Base-by-base conservation (phyloP, 2,797 vertebrate genomes). In the Catamblyrhynchus diadema region DNA sequence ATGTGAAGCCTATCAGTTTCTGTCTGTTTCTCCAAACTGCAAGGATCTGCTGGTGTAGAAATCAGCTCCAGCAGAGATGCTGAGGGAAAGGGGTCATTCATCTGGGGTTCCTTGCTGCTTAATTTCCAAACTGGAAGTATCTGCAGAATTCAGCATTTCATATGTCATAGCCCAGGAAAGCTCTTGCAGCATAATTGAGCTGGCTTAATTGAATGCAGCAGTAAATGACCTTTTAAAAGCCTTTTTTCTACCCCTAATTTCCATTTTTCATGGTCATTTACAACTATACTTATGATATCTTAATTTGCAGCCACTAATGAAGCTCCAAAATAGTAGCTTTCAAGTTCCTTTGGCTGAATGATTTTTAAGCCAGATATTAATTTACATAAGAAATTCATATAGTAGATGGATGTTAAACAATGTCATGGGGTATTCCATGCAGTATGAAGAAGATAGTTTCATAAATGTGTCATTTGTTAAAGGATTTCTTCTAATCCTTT, bases 191-290 rank as follows among this genome's bases (percentile, higher is more conserved):
- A 22, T 86, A 88, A 91, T 27, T 86, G 50, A 92, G 73, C 69
- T 65, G 25, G 23, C 54, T 61, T 95, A 92, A 93, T 85, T 77
- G 51, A 39, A 1, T 48, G 37, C 71, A 66, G 51, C 48, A 45
- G 60, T 91, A 92, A 95, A 94, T 82, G 79, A 88, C 89, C 91
- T 93, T 86, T 87, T 92, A 93, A 93, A 80, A 59, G 73, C 35
- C 65, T 81, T 92, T 80, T 92, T 81, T 88, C 50, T 88, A 18
- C 32, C 12, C 30, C 33, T 95, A 80, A 88, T 95, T 94, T 91
- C 71, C 67, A 78, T 86, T 94, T 92, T 86, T 84, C 79, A 88
- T 62, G 59, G 66, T 78, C 72, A 78, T 96, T 94, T 94, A 88
- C 70, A 85, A 65, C 41, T 74, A 32, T 48, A 82, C 17, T 85